phyloP scores from a whole-genome alignment of 1,140 invertebrate species.

The Bombus terrestris region DNA sequence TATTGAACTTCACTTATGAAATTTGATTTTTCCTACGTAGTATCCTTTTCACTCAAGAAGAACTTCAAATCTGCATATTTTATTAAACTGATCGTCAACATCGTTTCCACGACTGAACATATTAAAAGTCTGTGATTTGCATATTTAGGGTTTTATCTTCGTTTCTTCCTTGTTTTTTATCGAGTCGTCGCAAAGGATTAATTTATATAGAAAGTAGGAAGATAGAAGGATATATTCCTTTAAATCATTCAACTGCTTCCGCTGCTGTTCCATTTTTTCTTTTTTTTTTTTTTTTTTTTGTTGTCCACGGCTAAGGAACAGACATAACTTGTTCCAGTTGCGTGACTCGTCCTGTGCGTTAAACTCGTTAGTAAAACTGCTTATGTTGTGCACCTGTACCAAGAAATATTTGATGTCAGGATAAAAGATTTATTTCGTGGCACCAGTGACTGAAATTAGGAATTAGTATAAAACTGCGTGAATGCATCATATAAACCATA shows the following conservation, averaged over 20 bases:
- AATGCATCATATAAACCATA: background rate
- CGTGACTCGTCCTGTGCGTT: constrained; percentile 31
- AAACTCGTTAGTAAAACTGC: constrained; percentile 31
- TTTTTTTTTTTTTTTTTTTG: background rate
- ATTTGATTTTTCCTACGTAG: background rate
- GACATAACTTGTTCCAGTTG: constrained; percentile 30
- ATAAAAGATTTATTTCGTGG: constrained; percentile 12
- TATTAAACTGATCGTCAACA: background rate
- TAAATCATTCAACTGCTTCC: constrained; percentile 26
- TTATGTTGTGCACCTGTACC: constrained; percentile 18
- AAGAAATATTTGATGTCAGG: constrained; percentile 25
- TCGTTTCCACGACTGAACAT: background rate
- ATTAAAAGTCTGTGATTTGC: background rate
- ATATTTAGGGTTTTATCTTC: background rate
- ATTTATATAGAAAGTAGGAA: constrained; percentile 34
- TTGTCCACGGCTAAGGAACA: background rate
- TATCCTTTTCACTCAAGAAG: background rate
- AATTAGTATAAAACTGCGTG: background rate
- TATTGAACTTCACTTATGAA: background rate
- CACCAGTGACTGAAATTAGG: background rate
- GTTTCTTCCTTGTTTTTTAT: background rate
- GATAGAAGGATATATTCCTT: constrained; percentile 11
- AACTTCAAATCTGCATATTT: background rate
- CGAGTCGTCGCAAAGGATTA: background rate
- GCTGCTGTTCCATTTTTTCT: background rate